Percentiles rank a stretch among this genome's conserved stretches.
phyloP scores from a whole-genome alignment of 2,888 invertebrate species.

The Melitaea athalia region DNA sequence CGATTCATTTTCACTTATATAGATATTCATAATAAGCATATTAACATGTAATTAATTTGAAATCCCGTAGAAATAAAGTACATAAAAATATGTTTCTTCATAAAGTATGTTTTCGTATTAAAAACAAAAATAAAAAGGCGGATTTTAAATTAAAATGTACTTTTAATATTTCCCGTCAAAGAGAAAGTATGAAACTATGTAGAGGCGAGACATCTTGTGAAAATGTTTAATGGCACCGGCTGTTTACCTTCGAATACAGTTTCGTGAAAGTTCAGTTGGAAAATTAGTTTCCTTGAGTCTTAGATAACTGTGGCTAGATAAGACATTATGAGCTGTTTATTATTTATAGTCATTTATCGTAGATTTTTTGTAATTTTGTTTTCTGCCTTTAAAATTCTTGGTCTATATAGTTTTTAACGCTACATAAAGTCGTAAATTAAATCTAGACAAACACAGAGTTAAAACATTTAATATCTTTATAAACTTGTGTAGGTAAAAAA shows the following conservation, averaged over 20 bases:
- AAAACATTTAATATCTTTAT: too few relatives aligned
- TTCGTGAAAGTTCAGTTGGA: conserved; percentile 46
- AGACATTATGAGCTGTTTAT: not conserved
- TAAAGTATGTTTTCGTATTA: conserved; percentile 3
- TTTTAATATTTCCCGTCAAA: conserved; percentile 29
- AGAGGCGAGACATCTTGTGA: conserved; percentile 40
- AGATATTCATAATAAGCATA: too few relatives aligned
- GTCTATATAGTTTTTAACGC: too few relatives aligned
- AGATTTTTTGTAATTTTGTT: not conserved
- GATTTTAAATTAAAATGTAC: conserved; percentile 23
- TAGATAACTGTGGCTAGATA: conserved; percentile 5
- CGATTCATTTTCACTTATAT: too few relatives aligned
- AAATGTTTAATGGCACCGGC: conserved; percentile 52
- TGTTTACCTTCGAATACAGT: conserved; percentile 53
- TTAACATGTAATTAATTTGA: not conserved
- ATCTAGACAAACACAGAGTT: too few relatives aligned
- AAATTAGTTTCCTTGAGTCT: conserved; percentile 42
- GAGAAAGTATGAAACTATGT: conserved; percentile 28
- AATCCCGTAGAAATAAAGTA: not conserved
- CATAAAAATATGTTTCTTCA: not conserved
- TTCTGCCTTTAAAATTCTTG: too few relatives aligned
- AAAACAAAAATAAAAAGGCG: conserved; percentile 12
- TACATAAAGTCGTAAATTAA: too few relatives aligned
- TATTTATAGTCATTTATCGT: conserved; percentile 1
- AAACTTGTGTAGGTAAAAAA: too few relatives aligned